Conservation (phyloP, 1,140 invertebrate genomes). For the Drosophila kohkoa region DNA sequence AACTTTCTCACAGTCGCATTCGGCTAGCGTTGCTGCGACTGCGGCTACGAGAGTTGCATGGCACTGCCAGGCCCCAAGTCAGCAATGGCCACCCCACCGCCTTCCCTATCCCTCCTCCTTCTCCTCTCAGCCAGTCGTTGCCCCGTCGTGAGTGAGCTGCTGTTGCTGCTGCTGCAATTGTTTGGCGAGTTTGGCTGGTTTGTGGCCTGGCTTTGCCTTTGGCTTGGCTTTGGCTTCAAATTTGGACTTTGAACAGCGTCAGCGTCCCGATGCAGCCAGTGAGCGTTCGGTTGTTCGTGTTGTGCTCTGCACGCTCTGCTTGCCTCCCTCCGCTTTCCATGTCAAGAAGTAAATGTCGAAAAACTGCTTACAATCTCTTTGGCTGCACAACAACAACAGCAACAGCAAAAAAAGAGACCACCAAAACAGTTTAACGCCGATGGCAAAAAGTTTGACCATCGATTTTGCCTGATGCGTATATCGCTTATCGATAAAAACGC, state of each 20-base stretch:
- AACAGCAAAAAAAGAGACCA: conserved; percentile 46
- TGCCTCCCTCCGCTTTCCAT: not conserved
- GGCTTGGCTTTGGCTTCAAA: conserved; percentile 50
- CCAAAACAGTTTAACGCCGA: conserved; percentile 41
- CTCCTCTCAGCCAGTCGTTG: conserved; percentile 34
- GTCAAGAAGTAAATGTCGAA: conserved; percentile 63
- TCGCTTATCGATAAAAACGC: too few relatives aligned
- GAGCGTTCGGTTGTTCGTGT: conserved; percentile 47
- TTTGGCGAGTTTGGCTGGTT: conserved; percentile 79
- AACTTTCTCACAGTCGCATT: conserved; percentile 85
- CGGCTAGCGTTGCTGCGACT: conserved; percentile 38
- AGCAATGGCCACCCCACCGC: conserved; percentile 14
- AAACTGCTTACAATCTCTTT: conserved; percentile 74
- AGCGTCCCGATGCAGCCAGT: conserved; percentile 21
- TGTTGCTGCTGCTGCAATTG: conserved; percentile 63
- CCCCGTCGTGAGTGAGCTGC: conserved; percentile 41
- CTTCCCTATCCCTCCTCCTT: not conserved
- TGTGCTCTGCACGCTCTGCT: conserved; percentile 31
- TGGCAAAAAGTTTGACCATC: conserved; percentile 19
- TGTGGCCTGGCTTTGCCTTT: conserved; percentile 52
- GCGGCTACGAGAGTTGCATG: conserved; percentile 32
- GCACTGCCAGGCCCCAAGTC: conserved; percentile 47
- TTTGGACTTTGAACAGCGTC: conserved; percentile 74
- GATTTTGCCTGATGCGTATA: not conserved
- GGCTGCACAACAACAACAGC: not conserved